A percentile compares a stretch with the other conserved stretches of the same genome.
Evolutionary conservation across 2,113 vertebrate species (phyloP).

Genomic region (Gnathonemus longibarbis): DNA sequence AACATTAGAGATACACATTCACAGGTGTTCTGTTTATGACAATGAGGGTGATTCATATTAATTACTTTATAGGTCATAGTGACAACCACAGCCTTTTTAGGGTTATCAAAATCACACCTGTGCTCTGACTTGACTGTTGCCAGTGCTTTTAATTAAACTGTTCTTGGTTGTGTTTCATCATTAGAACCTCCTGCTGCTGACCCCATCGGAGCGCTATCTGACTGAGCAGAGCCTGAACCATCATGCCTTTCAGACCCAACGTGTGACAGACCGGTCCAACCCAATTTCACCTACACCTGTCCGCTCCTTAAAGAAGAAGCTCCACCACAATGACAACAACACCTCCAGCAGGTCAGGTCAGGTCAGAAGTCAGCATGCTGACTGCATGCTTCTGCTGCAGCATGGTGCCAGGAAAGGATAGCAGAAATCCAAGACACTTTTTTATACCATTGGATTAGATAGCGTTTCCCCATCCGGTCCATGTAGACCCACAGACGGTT

Average conservation of each 20-base stretch:
- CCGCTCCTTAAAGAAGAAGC: constrained; percentile 91
- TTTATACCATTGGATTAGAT: not conserved
- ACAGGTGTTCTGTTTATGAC: constrained; percentile 1
- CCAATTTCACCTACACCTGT: constrained; percentile 79
- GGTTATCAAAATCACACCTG: not conserved
- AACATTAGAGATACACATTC: not conserved
- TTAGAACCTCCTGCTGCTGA: constrained; percentile 89
- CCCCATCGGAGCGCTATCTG: constrained; percentile 91
- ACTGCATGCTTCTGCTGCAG: not conserved
- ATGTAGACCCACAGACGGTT: not conserved
- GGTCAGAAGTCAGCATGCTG: constrained; percentile 12
- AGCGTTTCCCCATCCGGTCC: not conserved
- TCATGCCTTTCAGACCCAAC: constrained; percentile 88
- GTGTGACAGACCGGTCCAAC: constrained; percentile 79
- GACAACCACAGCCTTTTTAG: not conserved
- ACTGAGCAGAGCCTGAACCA: constrained; percentile 96
- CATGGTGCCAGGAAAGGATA: no score
- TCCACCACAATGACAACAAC: constrained; percentile 86
- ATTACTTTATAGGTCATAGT: not conserved
- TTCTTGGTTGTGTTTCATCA: constrained; percentile 21
- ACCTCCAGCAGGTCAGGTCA: constrained; percentile 80
- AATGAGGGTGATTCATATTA: constrained; percentile 6
- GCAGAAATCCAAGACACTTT: not conserved
- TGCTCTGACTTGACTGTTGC: not conserved
- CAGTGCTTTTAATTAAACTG: not conserved